A percentile compares a stretch with the other conserved stretches of the same genome.
These are phyloP conservation scores for Myxocyprinus asiaticus DNA, from an alignment of 2,113 vertebrate genomes.

Conservation along the genomic window DNA sequence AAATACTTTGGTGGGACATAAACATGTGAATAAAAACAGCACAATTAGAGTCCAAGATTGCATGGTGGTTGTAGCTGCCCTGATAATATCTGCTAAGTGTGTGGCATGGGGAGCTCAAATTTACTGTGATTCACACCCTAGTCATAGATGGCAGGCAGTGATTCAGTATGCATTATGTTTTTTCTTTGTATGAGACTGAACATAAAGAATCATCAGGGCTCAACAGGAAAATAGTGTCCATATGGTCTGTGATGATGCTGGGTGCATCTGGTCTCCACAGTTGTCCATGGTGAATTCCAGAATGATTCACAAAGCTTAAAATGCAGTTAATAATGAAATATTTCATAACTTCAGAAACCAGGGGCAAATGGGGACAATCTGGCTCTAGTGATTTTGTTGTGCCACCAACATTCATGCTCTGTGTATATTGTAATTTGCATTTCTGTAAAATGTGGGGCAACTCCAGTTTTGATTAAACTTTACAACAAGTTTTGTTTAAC, in stretches of 20 bases:
- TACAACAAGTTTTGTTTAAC: no score
- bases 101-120: conserved; percentile 33
- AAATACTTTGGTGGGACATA: neutral
- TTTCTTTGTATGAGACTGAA: conserved; percentile 27
- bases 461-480: no score
- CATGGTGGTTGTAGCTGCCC: conserved; percentile 19
- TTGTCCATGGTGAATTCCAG: conserved; percentile 2
- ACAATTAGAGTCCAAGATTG: neutral
- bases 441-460: no score
- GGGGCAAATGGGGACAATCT: conserved; percentile 21
- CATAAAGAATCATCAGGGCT: neutral
- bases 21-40: neutral
- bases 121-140: conserved; percentile 43
- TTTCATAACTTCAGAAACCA: conserved; percentile 13
- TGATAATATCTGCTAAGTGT: conserved; percentile 33
- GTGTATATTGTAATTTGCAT: conserved; percentile 14
- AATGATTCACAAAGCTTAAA: conserved; percentile 13
- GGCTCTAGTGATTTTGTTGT: neutral
- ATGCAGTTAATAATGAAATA: neutral
- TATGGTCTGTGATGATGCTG: neutral
- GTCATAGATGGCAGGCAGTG: conserved; percentile 18
- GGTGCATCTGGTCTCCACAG: neutral
- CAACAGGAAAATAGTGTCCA: neutral
- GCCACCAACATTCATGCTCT: conserved; percentile 17
- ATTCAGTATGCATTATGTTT: conserved; percentile 21